phyloP scores from a whole-genome alignment of 2,888 invertebrate species.

The Quadroppia sp. region DNA sequence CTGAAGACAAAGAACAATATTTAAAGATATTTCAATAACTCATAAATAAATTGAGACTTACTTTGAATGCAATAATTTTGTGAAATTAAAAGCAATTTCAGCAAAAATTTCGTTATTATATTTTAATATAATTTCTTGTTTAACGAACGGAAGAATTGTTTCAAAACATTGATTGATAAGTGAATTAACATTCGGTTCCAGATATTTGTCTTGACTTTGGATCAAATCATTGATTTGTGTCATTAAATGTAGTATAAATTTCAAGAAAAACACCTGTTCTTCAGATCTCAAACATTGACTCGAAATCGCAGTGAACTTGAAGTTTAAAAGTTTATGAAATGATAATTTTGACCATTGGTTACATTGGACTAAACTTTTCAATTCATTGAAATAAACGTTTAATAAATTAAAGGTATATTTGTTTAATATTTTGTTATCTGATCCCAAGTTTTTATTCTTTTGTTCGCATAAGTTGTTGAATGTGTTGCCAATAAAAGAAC shows the following conservation, averaged over 20 bases:
- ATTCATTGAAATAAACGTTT: constrained; percentile 3
- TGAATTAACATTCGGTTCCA: neutral
- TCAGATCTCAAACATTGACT: neutral
- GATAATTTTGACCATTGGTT: neutral
- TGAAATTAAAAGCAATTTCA: constrained; percentile 20
- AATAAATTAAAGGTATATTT: neutral
- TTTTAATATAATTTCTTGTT: neutral
- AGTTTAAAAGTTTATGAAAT: neutral
- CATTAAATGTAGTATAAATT: constrained; percentile 1
- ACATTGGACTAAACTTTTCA: neutral
- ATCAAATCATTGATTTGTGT: neutral
- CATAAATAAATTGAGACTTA: neutral
- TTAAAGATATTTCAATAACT: neutral
- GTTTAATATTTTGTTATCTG: neutral
- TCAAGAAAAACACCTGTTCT: neutral
- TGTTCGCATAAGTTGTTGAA: neutral
- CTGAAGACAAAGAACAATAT: neutral
- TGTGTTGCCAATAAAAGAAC: neutral
- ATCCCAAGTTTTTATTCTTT: neutral
- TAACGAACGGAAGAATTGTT: neutral
- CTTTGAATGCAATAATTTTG: neutral
- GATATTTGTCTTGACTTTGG: neutral
- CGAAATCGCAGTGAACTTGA: neutral
- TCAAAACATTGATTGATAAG: neutral
- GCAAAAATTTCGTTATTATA: neutral